Percentiles rank a stretch among this genome's conserved stretches.
phyloP scores from a whole-genome alignment of 1,140 invertebrate species.

The Drosophila tristis region DNA sequence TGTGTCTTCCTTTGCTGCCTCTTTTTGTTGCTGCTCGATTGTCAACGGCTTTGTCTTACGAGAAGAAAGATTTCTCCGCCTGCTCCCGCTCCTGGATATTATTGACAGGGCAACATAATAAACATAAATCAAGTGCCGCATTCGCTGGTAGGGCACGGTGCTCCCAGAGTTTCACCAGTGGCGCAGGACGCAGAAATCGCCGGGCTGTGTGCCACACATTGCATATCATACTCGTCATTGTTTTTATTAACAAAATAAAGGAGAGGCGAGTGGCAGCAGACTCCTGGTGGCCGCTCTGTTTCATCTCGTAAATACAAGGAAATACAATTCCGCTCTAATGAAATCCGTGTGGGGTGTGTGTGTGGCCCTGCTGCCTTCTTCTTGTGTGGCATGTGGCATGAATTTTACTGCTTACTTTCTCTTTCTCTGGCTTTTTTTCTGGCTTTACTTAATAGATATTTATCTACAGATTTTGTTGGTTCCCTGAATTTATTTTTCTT shows the following conservation, averaged over 20 bases:
- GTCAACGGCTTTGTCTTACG: slow-evolving; percentile 75
- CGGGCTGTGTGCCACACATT: slow-evolving; percentile 36
- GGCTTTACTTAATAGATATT: slow-evolving; percentile 52
- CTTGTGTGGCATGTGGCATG: slow-evolving; percentile 20
- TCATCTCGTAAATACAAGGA: slow-evolving; percentile 43
- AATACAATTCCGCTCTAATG: slow-evolving; percentile 55
- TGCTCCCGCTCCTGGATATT: slow-evolving; percentile 22
- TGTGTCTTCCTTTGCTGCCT: slow-evolving; percentile 4
- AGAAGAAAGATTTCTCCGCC: no score
- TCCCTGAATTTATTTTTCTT: slow-evolving; percentile 27
- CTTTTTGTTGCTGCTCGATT: slow-evolving; percentile 25
- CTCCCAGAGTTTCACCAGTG: background rate
- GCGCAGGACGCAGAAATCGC: no score
- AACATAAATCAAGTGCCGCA: slow-evolving; percentile 71
- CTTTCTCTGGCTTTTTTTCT: slow-evolving; percentile 3
- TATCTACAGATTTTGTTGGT: slow-evolving; percentile 32
- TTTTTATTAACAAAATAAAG: slow-evolving; percentile 53
- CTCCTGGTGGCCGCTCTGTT: background rate
- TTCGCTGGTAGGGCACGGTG: slow-evolving; percentile 48
- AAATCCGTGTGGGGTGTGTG: slow-evolving; percentile 34
- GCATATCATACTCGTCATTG: slow-evolving; percentile 64
- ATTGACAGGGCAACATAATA: slow-evolving; percentile 77
- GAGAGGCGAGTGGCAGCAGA: background rate
- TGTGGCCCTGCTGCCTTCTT: slow-evolving; percentile 38
- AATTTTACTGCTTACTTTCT: slow-evolving; percentile 31